phyloP scores from a whole-genome alignment of 2,888 invertebrate species.

The Tetranychus piercei region DNA sequence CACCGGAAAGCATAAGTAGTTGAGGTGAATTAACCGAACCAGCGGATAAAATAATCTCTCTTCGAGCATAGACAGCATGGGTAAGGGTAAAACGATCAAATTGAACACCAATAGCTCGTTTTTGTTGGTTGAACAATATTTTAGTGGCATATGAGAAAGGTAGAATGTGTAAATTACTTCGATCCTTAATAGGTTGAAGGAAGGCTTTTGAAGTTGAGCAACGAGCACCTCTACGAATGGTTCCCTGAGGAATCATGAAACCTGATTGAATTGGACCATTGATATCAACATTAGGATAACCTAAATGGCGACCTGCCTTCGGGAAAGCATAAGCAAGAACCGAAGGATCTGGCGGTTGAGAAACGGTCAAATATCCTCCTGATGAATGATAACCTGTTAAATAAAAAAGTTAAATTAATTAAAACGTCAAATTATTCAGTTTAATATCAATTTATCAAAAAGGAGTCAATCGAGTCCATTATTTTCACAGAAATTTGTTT shows the following conservation, averaged over 20 bases:
- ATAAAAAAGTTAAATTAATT: not conserved
- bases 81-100: constrained; percentile 29
- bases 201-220: constrained; percentile 79
- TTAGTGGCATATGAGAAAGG: constrained; percentile 61
- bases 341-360: constrained; percentile 24
- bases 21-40: constrained; percentile 41
- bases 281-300: constrained; percentile 41
- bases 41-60: constrained; percentile 35
- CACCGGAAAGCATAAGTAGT: constrained; percentile 37
- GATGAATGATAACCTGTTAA: constrained; percentile 24
- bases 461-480: too few species aligned
- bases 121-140: constrained; percentile 32
- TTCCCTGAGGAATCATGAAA: constrained; percentile 75
- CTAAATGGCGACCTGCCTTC: constrained; percentile 24
- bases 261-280: constrained; percentile 66
- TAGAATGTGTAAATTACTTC: constrained; percentile 64
- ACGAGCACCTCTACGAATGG: constrained; percentile 61
- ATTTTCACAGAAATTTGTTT: not conserved
- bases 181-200: constrained; percentile 53
- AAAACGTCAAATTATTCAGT: too few species aligned
- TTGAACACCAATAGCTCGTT: constrained; percentile 29
- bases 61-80: constrained; percentile 29
- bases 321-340: constrained; percentile 25
- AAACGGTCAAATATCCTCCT: constrained; percentile 26
- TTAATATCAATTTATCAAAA: too few species aligned